These are phyloP conservation scores for Micromesistius poutassou DNA, from an alignment of 2,797 vertebrate genomes.

Conservation along the genomic window DNA sequence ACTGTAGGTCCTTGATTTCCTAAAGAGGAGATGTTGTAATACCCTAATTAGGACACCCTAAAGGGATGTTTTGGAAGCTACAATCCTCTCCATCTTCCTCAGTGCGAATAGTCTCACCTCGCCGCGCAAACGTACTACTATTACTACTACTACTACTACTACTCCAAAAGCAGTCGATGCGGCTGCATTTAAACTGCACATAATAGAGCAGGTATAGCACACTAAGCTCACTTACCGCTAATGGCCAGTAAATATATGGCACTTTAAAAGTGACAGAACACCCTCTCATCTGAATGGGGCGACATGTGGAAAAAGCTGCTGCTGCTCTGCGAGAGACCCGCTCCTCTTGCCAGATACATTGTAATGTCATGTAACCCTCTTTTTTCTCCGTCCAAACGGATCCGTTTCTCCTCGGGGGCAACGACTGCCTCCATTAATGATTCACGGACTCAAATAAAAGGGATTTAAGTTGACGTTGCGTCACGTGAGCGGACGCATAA, in stretches of 20 bases:
- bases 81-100: slow-evolving; percentile 26
- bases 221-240: slow-evolving; percentile 37
- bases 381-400: slow-evolving; percentile 62
- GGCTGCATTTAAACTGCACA: slow-evolving; percentile 41
- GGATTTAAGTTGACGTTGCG: slow-evolving; percentile 96
- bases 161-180: slow-evolving; percentile 14
- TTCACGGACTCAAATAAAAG: slow-evolving; percentile 94
- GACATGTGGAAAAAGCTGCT: slow-evolving; percentile 61
- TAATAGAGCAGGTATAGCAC: slow-evolving; percentile 9
- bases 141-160: neutral
- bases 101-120: slow-evolving; percentile 44
- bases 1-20: slow-evolving; percentile 1
- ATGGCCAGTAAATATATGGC: slow-evolving; percentile 64
- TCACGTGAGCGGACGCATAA: slow-evolving; percentile 90
- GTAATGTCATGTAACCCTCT: slow-evolving; percentile 62
- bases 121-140: neutral
- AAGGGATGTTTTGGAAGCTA: slow-evolving; percentile 38
- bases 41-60: neutral
- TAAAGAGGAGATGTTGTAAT: slow-evolving; percentile 2
- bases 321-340: slow-evolving; percentile 60
- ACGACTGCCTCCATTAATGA: slow-evolving; percentile 87
- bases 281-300: slow-evolving; percentile 55
- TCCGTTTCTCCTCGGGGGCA: slow-evolving; percentile 69
- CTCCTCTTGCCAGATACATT: slow-evolving; percentile 66
- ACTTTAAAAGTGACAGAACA: slow-evolving; percentile 62